These are phyloP conservation scores for Gavia stellata DNA, from an alignment of 2,113 vertebrate genomes.

Conservation along the genomic window DNA sequence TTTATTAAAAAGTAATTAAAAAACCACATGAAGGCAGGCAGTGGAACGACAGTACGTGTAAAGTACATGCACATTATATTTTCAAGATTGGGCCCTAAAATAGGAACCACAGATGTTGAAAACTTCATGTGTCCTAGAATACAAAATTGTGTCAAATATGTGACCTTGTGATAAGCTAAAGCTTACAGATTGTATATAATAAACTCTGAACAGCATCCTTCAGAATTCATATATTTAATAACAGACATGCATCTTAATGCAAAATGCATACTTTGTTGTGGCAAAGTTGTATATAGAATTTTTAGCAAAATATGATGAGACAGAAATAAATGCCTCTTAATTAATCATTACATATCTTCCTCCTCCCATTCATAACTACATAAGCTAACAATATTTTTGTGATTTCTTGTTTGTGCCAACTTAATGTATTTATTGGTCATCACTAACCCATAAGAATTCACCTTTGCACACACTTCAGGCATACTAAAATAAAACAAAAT, in stretches of 20 bases:
- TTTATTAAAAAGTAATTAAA: constrained; percentile 15
- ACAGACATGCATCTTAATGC: neutral
- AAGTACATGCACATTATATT: neutral
- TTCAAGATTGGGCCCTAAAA: constrained; percentile 29
- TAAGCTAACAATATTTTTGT: neutral
- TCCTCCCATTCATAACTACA: neutral
- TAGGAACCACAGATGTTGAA: constrained; percentile 50
- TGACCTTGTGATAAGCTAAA: constrained; percentile 22
- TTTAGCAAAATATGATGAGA: neutral
- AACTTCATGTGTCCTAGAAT: constrained; percentile 33
- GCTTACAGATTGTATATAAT: constrained; percentile 19
- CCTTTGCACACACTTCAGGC: neutral
- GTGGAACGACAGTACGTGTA: neutral
- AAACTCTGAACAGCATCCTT: constrained; percentile 19
- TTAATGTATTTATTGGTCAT: neutral
- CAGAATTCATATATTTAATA: neutral
- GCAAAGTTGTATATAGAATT: neutral
- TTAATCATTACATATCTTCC: neutral
- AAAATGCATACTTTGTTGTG: neutral
- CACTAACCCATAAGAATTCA: neutral
- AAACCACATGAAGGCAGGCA: neutral
- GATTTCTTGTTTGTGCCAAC: neutral
- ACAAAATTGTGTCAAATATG: constrained; percentile 17
- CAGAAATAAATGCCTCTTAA: neutral
- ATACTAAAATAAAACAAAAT: neutral